phyloP scores from a whole-genome alignment of 2,113 vertebrate genomes.

The Abramis brama region DNA sequence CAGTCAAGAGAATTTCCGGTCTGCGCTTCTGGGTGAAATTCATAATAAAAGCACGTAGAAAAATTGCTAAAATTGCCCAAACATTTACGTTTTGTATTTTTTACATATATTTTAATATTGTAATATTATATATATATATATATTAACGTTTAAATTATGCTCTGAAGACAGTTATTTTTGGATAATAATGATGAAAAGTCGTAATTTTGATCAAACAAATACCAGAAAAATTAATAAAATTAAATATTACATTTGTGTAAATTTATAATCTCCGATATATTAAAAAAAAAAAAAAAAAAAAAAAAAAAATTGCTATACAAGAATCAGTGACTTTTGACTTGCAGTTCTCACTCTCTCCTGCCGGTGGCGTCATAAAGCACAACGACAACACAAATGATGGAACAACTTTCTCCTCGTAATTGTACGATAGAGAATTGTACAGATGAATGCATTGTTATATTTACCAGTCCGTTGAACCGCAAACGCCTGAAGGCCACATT shows the following conservation, averaged over 20 bases:
- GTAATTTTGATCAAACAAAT: not conserved
- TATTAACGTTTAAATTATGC: not conserved
- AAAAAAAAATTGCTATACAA: not conserved
- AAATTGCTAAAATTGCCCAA: not conserved
- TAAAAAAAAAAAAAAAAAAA: too few relatives aligned
- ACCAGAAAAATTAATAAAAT: not conserved
- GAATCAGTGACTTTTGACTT: not conserved
- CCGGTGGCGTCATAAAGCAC: not conserved
- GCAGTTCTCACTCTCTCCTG: not conserved
- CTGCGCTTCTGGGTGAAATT: not conserved
- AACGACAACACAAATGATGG: not conserved
- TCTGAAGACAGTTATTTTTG: not conserved
- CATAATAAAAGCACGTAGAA: not conserved
- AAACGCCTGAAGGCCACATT: not conserved
- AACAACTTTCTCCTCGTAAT: not conserved
- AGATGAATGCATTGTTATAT: not conserved
- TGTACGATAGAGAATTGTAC: not conserved
- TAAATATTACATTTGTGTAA: not conserved
- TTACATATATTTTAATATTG: not conserved
- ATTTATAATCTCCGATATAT: not conserved
- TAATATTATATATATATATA: not conserved
- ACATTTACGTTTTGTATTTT: not conserved
- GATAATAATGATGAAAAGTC: not conserved
- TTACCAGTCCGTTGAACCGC: not conserved
- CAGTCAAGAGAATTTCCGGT: conserved; percentile 8